Evolutionary conservation across 2,113 vertebrate species (phyloP), one percentile per base, ranked within the genome.

Genomic region (Hiodon tergisus): DNA sequence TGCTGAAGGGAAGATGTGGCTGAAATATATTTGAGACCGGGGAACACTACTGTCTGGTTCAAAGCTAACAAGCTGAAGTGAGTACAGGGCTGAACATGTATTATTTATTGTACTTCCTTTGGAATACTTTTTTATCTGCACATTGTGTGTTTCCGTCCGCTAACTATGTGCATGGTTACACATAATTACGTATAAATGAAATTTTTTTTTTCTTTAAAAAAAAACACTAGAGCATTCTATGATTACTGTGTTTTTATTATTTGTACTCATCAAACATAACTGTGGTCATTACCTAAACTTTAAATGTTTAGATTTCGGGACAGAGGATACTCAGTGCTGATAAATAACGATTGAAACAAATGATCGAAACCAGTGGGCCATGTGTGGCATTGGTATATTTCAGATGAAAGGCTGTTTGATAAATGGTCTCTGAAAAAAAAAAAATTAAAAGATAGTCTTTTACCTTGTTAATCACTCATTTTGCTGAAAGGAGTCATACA

Each of bases 31-130:
- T 63, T 78, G 79, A 76, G 75, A 80, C 72, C 74, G 82, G 78
- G 75, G 73, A 81, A 83, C 69, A 77, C 75, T 70, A 76, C 75
- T 46, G 74, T 75, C 72, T 52, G 81, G 81, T 79, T 84, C 83
- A 83, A 82, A 83, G 81, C 83, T 83, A 81, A 83, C 75, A 84
- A 77, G 84, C 82, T 73, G 83, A 85, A 84, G 81, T 77, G 82
- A 84, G 83, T 81, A 74, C 74, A 68, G 75, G 72, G 81, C 81
- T 86, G 54, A 57, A 57, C 46, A 48, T 66, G 48, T 8, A 2
- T 66, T 7, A 7, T 57, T 57, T 6, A 65, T 2, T 46, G 9
- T 66, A 47, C 17, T 66, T 78, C 67, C 76, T 81, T 75, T 68
- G 73, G 57, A 68, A 78, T 73, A 76, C 70, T 77, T 79, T 81